A percentile compares a stretch with the other conserved stretches of the same genome.
Evolutionary conservation across 1,140 invertebrate genomes (phyloP).

Genomic region (Musca domestica): DNA sequence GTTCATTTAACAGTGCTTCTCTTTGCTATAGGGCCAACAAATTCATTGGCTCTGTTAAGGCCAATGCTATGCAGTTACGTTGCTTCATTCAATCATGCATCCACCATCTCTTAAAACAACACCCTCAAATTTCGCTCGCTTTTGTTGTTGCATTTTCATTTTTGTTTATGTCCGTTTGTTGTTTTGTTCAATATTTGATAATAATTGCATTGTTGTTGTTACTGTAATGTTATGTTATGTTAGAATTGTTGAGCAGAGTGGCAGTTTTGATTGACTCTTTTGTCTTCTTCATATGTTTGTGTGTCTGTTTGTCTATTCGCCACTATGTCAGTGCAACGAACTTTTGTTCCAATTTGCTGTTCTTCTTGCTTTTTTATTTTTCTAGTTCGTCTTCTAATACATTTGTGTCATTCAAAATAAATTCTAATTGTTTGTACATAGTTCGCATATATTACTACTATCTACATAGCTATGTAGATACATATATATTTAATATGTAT

Average conservation of each 20-base stretch:
- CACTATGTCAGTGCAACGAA: slow-evolving; percentile 15
- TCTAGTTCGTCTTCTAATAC: neutral
- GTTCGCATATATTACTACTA: no score
- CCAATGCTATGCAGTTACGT: no score
- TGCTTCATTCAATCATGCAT: no score
- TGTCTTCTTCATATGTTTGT: no score
- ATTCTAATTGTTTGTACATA: no score
- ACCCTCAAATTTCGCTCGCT: slow-evolving; percentile 5
- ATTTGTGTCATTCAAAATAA: neutral
- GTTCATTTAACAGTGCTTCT: no score
- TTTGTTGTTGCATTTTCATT: neutral
- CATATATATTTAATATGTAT: no score
- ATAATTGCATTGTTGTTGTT: no score
- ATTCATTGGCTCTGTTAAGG: no score
- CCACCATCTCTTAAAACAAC: no score
- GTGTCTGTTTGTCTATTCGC: neutral
- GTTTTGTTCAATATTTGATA: neutral
- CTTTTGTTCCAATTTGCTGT: slow-evolving; percentile 5
- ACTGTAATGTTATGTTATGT: neutral
- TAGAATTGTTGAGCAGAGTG: neutral
- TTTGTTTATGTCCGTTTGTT: neutral
- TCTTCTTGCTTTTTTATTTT: neutral
- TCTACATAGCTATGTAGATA: no score
- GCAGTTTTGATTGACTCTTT: slow-evolving; percentile 4
- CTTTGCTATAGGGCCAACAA: no score